Evolutionary conservation across 2,113 vertebrate genomes (phyloP), one percentile per base, ranked within the genome.

Genomic region (Nothocercus julius): DNA sequence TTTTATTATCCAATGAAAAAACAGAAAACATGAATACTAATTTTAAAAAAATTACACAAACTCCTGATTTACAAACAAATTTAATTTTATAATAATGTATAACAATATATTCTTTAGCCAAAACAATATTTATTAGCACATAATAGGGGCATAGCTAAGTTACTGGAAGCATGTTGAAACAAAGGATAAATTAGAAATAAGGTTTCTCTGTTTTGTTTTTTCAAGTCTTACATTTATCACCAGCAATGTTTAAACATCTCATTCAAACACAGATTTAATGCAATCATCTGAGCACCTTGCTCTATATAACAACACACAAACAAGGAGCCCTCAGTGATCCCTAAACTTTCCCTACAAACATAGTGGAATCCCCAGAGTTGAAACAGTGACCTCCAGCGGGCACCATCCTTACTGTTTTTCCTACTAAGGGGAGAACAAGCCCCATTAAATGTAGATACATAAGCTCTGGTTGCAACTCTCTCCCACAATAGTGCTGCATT

Each of bases 321-420:
- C 58, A 32, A 22, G 30, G n/a, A n/a, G 49, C 2, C 24, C 1
- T 0, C 4, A n/a, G 49, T 2, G 36, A 1, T 0, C 4, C 54
- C 34, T n/a, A 2, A 2, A 2, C 0, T 3, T 12, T 70, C 75
- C 53, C 78, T 20, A 10, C 78, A 62, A 4, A 11, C 24, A 28
- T 20, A 12, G 17, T 2, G 27, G 7, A 80, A 81, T 36, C 85
- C 44, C 82, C 27, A 0, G 13, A 87, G 75, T 2, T 64, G 45
- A 51, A 91, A 94, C 11, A 92, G 90, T 81, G 90, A 95, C 85
- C 90, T 69, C 93, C 94, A 83, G 82, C 30, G 94, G 90, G 82
- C 72, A 92, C 9, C 38, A 0, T 13, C 38, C 34, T 68, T 22
- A 36, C 14, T 70, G 34, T 38, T 38, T 30, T 78, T 22, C 79